These are phyloP conservation scores for Arbacia lixula DNA, from an alignment of 53 echinoderm and acorn worm genomes.

Conservation along the genomic window DNA sequence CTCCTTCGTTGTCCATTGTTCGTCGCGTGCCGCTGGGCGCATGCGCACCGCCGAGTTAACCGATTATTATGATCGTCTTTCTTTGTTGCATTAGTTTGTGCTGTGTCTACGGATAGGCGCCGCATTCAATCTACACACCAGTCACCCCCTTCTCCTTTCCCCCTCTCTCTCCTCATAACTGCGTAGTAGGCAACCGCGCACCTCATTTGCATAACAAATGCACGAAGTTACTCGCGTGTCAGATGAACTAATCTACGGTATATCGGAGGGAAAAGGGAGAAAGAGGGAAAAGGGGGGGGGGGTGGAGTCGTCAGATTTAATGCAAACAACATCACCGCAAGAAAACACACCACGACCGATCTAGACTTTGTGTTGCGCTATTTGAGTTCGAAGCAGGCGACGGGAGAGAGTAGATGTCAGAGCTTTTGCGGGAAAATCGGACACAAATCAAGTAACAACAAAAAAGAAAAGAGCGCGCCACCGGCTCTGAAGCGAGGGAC, in stretches of 20 bases:
- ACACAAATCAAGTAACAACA: not conserved
- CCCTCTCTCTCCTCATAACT: not conserved
- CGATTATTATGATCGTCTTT: not conserved
- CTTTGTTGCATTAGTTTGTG: not conserved
- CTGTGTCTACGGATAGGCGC: no score
- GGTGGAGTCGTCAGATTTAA: conserved; percentile 23
- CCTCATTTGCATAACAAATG: conserved; percentile 42
- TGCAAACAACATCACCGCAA: conserved; percentile 27
- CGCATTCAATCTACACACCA: no score
- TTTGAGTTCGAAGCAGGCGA: conserved; percentile 2
- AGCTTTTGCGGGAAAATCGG: not conserved
- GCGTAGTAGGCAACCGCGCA: conserved; percentile 20
- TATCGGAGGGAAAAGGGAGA: not conserved
- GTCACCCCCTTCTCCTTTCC: not conserved
- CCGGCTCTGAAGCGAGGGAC: conserved; percentile 12
- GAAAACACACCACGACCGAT: no score
- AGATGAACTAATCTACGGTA: no score
- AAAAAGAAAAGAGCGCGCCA: conserved; percentile 3
- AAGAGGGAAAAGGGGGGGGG: not conserved
- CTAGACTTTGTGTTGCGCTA: no score
- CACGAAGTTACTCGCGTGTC: conserved; percentile 27
- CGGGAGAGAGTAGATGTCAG: not conserved
- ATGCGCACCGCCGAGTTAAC: conserved; percentile 20
- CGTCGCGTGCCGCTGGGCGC: conserved; percentile 41
- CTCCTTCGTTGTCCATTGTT: not conserved